Evolutionary conservation across 2,888 invertebrate species (phyloP).

Genomic region (Ornithoptera priamus): DNA sequence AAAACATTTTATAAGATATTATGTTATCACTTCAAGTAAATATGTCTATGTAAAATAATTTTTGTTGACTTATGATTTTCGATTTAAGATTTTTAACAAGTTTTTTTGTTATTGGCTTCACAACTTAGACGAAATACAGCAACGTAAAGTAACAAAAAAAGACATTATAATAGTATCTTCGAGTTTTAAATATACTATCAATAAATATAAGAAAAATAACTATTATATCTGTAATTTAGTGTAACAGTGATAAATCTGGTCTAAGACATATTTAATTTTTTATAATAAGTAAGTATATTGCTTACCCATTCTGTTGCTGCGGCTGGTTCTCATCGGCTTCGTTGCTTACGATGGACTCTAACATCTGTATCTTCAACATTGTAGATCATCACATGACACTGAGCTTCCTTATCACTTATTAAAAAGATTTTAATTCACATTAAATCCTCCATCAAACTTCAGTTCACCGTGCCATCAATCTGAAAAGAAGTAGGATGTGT

Average conservation of each 20-base stretch:
- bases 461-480: not conserved
- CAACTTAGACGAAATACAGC: too few relatives aligned
- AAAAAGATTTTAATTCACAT: not conserved
- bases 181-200: too few relatives aligned
- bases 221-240: too few relatives aligned
- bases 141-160: too few relatives aligned
- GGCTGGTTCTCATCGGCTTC: conserved; percentile 75
- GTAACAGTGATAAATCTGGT: too few relatives aligned
- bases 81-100: too few relatives aligned
- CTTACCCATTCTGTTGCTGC: conserved; percentile 71
- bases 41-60: too few relatives aligned
- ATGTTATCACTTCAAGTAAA: not conserved
- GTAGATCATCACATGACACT: conserved; percentile 71
- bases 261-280: too few relatives aligned
- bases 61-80: too few relatives aligned
- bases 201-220: too few relatives aligned
- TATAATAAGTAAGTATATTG: conserved; percentile 11
- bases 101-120: not conserved
- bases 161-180: too few relatives aligned
- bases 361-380: conserved; percentile 89
- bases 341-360: conserved; percentile 86
- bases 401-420: conserved; percentile 31
- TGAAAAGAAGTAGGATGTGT: not conserved
- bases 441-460: not conserved
- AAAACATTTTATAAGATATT: not conserved